phyloP scores from a whole-genome alignment of 2,888 invertebrate genomes.

The Hedychridium roseum region DNA sequence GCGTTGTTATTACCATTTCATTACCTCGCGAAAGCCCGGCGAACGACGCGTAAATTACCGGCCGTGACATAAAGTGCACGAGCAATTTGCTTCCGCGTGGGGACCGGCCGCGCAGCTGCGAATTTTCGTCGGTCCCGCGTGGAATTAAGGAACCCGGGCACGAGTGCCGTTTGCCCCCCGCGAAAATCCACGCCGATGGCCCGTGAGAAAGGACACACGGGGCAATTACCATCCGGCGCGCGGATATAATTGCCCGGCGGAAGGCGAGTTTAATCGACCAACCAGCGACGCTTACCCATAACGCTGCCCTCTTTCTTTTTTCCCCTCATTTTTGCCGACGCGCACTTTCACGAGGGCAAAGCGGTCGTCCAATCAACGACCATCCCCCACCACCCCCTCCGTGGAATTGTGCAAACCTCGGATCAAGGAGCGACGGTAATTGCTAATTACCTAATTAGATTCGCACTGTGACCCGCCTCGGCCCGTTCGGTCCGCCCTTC shows the following conservation, averaged over 20 bases:
- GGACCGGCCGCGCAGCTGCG: conserved; percentile 9
- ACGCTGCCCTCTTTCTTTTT: too few species aligned
- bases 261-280: too few species aligned
- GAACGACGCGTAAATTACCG: conserved; percentile 40
- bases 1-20: conserved; percentile 13
- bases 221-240: too few species aligned
- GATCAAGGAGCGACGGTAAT: conserved; percentile 50
- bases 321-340: too few species aligned
- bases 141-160: conserved; percentile 18
- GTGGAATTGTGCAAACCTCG: conserved; percentile 9
- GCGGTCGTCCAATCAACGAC: neutral
- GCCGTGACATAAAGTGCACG: conserved; percentile 39
- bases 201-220: too few species aligned
- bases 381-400: conserved; percentile 3
- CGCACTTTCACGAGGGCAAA: too few species aligned
- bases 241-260: too few species aligned
- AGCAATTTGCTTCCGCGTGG: conserved; percentile 29
- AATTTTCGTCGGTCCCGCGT: conserved; percentile 15
- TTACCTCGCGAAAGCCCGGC: conserved; percentile 29
- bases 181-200: too few species aligned
- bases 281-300: too few species aligned
- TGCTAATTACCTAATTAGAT: conserved; percentile 58
- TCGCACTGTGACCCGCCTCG: conserved; percentile 49
- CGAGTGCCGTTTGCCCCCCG: neutral
- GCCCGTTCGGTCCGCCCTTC: too few species aligned